phyloP scores from a whole-genome alignment of 1,140 invertebrate species.

The Penaeus japonicus region DNA sequence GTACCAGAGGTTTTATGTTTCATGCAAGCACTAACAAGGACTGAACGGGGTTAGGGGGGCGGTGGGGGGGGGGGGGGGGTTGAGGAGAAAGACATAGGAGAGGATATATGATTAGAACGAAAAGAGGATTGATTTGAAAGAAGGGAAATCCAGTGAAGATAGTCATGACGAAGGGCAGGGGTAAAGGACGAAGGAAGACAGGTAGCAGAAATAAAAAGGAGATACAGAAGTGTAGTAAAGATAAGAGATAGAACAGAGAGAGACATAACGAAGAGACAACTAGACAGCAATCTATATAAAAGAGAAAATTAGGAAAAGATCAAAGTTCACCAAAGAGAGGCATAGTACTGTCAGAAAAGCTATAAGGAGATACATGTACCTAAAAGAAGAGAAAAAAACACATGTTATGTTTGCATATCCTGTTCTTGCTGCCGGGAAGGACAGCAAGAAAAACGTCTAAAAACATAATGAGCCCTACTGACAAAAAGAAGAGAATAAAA shows the following conservation, averaged over 20 bases:
- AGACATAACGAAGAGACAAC: not conserved
- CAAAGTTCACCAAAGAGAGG: too few relatives aligned
- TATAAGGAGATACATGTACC: too few relatives aligned
- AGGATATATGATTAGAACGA: not conserved
- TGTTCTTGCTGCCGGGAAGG: too few relatives aligned
- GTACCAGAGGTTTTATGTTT: not conserved
- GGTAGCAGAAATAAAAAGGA: not conserved
- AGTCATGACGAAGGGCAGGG: not conserved
- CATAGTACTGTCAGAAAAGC: too few relatives aligned
- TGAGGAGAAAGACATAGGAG: not conserved
- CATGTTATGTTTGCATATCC: too few relatives aligned
- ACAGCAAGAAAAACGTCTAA: too few relatives aligned
- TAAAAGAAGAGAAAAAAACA: too few relatives aligned
- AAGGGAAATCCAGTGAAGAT: not conserved
- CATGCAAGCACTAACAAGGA: not conserved
- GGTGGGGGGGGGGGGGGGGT: not conserved
- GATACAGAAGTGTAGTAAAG: not conserved
- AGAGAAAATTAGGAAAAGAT: not conserved
- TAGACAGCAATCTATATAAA: not conserved
- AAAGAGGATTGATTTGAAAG: not conserved
- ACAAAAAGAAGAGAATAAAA: too few relatives aligned
- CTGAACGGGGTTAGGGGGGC: not conserved
- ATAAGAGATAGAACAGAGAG: not conserved
- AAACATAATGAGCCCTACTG: too few relatives aligned
- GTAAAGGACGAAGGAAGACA: not conserved